These are phyloP conservation scores for Trachelus iudaicus DNA, from an alignment of 2,888 invertebrate species.

Conservation along the genomic window DNA sequence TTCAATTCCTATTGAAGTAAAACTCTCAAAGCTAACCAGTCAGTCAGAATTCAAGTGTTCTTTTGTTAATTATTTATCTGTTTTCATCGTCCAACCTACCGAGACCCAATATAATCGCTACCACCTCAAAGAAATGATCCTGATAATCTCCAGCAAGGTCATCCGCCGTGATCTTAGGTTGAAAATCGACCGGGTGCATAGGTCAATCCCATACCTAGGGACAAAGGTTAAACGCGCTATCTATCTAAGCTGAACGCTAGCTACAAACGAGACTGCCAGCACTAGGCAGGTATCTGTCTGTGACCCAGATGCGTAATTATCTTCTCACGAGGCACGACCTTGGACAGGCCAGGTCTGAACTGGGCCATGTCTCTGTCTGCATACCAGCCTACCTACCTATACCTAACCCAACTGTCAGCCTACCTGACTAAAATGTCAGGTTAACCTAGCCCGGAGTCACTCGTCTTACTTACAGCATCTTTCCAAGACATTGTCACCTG, in stretches of 20 bases:
- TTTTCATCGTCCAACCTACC: neutral
- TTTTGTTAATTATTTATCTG: neutral
- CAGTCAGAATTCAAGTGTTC: neutral
- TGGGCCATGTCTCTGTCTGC: conserved; percentile 48
- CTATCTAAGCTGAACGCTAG: neutral
- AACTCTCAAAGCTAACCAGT: neutral
- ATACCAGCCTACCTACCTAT: conserved; percentile 1
- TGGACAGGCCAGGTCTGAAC: conserved; percentile 54
- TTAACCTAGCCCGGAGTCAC: neutral
- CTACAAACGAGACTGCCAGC: neutral
- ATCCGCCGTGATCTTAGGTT: neutral
- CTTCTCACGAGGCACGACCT: conserved; percentile 55
- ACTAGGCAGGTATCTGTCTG: conserved; percentile 35
- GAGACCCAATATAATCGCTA: neutral
- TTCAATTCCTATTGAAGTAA: neutral
- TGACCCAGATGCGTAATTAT: conserved; percentile 59
- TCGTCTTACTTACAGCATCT: neutral
- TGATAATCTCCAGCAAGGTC: neutral
- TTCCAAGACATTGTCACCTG: neutral
- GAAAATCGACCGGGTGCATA: neutral
- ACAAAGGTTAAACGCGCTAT: neutral
- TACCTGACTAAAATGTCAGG: neutral
- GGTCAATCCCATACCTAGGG: neutral
- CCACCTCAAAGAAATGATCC: neutral
- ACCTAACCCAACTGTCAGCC: neutral